phyloP scores from a whole-genome alignment of 2,113 vertebrate species.

The Anoura caudifer region DNA sequence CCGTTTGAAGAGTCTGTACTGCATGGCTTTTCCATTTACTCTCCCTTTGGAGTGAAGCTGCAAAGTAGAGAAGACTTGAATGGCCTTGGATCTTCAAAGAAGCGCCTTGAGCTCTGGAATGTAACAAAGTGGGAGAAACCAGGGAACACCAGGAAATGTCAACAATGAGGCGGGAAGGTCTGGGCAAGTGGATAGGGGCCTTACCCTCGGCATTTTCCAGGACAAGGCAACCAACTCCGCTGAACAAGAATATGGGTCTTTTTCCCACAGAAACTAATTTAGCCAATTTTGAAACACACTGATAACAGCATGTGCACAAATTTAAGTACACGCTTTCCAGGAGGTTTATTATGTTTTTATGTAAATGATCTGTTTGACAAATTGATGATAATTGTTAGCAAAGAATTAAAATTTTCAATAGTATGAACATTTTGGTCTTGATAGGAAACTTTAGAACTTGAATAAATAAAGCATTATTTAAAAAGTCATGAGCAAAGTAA shows the following conservation, averaged over 20 bases:
- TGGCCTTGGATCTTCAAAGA: constrained; percentile 68
- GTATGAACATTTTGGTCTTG: neutral
- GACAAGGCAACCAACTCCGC: neutral
- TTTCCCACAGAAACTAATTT: constrained; percentile 10
- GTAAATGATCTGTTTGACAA: constrained; percentile 26
- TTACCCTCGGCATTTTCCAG: constrained; percentile 15
- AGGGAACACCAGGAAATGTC: constrained; percentile 47
- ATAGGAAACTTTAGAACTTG: neutral
- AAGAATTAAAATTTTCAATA: constrained; percentile 16
- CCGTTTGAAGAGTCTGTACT: constrained; percentile 61
- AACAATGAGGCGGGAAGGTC: constrained; percentile 31
- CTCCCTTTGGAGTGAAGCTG: constrained; percentile 55
- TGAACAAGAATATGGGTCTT: neutral
- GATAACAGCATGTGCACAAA: neutral
- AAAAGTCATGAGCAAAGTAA: neutral
- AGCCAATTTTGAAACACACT: constrained; percentile 8
- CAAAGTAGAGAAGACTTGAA: constrained; percentile 61
- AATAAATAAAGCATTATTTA: neutral
- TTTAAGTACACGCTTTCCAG: neutral
- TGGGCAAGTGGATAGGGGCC: neutral
- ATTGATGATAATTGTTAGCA: neutral
- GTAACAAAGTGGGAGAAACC: constrained; percentile 54
- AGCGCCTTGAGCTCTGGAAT: constrained; percentile 59
- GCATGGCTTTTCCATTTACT: constrained; percentile 53
- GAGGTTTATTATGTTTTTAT: neutral